Conservation (phyloP, 1,140 invertebrate species). For the Manduca sexta region DNA sequence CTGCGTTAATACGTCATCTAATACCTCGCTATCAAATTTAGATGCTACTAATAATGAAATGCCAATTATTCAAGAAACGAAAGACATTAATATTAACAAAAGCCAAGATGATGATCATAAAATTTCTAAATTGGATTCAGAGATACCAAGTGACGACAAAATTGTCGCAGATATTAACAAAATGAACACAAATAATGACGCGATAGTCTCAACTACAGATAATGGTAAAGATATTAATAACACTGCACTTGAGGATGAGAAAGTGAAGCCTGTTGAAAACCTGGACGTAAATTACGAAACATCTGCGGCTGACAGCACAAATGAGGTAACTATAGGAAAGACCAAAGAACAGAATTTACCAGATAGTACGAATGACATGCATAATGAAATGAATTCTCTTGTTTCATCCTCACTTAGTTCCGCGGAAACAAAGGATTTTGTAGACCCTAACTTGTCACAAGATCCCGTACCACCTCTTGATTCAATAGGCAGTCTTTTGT, state of each 20-base stretch:
- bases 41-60: too few species aligned
- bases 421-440: constrained; percentile 20
- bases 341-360: constrained; percentile 17
- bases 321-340: constrained; percentile 20
- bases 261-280: not conserved
- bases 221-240: not conserved
- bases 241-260: not conserved
- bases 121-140: too few species aligned
- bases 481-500: constrained; percentile 45
- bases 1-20: too few species aligned
- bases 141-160: too few species aligned
- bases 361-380: constrained; percentile 42
- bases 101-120: too few species aligned
- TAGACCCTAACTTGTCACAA: constrained; percentile 15
- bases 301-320: constrained; percentile 53
- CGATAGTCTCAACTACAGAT: constrained; percentile 41
- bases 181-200: constrained; percentile 17
- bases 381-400: constrained; percentile 34
- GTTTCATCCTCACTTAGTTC: constrained; percentile 40
- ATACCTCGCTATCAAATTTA: too few species aligned
- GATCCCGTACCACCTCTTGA: constrained; percentile 21
- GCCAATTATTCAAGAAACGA: too few species aligned
- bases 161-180: too few species aligned
- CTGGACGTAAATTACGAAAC: constrained; percentile 11
- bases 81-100: too few species aligned